These are phyloP conservation scores for Pangasius sanitwongsei DNA, from an alignment of 2,797 vertebrate species.

Conservation along the genomic window DNA sequence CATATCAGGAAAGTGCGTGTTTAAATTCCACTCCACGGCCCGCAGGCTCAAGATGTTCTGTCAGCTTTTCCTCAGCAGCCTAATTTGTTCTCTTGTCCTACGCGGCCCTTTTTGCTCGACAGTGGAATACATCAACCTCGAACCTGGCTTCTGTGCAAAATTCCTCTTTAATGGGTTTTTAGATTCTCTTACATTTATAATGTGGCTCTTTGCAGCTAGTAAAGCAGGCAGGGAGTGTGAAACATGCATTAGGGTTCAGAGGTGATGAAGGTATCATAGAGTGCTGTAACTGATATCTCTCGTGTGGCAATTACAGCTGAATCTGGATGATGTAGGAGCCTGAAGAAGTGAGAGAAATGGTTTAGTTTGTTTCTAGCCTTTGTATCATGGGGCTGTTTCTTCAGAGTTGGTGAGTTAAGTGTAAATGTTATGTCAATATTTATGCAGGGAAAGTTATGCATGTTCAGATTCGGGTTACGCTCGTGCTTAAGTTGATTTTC, in stretches of 20 bases:
- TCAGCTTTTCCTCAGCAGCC: slow-evolving; percentile 30
- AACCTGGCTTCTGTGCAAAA: slow-evolving; percentile 23
- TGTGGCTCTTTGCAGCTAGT: not conserved
- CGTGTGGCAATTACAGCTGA: not conserved
- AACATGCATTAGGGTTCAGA: slow-evolving; percentile 12
- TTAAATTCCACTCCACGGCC: slow-evolving; percentile 23
- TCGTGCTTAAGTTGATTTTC: not conserved
- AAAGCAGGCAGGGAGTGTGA: not conserved
- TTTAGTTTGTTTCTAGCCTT: not conserved
- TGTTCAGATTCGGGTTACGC: not conserved
- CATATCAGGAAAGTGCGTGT: not conserved
- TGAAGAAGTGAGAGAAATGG: not conserved
- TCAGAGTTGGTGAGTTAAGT: not conserved
- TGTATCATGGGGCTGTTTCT: not conserved
- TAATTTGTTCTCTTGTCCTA: slow-evolving; percentile 40
- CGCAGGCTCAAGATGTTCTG: slow-evolving; percentile 18
- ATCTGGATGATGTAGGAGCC: not conserved
- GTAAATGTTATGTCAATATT: not conserved
- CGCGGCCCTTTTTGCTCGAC: slow-evolving; percentile 13
- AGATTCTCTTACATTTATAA: slow-evolving; percentile 29
- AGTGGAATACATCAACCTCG: slow-evolving; percentile 31
- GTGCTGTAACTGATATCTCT: not conserved
- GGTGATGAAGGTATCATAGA: not conserved
- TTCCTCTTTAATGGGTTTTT: slow-evolving; percentile 21
- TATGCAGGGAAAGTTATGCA: not conserved